Base-by-base conservation (phyloP, 2,888 invertebrate species). In the Lypha dubia region DNA sequence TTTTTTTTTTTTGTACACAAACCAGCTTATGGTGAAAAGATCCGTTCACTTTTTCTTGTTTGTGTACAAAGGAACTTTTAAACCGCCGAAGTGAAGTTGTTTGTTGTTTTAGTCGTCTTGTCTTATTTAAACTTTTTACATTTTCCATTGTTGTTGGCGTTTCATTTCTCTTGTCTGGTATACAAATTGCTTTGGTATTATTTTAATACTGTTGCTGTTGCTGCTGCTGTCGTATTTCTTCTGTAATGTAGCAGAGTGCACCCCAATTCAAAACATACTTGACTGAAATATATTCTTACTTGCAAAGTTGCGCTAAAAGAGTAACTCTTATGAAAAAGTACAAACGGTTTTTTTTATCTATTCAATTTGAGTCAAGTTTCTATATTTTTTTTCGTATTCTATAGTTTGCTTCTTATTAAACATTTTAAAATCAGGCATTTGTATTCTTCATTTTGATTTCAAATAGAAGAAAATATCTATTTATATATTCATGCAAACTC, bases 1-100 rank as follows among this genome's bases (percentile, higher is more conserved):
- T 46, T 35, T 13, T 44, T 53, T 22, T 46, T 35, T 13, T 22
- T 62, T 60, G 11, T 65, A 56, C 73, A 20, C 67, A 80, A 84
- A 80, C 68, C 80, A 84, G 84, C 80, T 80, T 67, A 80, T 84
- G 84, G 81, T 84, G 81, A 81, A 84, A 44, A 81, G 62, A 32
- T 76, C 28, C 53, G 70, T 49, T 38, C 17, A 32, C 44, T 53
- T 1, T 8, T n/a, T n/a, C n/a, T 17, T 44, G n/a, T 67, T 77
- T 68, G 41, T 60, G 24, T 28, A 51, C 49, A 68, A 77, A 68
- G 38, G 28, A 51, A 68, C 38, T 68, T 60, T 60, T 4, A 41
- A 38, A 28, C 49, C 24, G 38, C 35, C 49, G 17, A 24, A 20
- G 9, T 3, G 15, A 20, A 75, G 56, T 58, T 15, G n/a, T 15